Conservation (phyloP, 2,113 vertebrate genomes). For the Octodon degus region DNA sequence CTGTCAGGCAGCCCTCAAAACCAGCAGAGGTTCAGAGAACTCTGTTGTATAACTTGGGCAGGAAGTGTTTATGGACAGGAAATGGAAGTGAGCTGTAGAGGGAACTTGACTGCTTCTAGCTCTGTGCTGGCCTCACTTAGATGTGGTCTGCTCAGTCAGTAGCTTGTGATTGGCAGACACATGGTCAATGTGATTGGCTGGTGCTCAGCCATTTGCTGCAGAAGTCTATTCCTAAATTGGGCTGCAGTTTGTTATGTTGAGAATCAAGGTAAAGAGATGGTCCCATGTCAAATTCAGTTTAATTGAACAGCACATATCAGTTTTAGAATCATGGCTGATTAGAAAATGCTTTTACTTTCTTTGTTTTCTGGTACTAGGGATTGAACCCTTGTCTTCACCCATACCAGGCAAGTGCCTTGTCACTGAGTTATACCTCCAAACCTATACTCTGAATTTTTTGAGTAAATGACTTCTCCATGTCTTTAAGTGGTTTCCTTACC, state of each 20-base stretch:
- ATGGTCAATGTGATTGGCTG: not conserved
- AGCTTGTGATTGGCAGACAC: not conserved
- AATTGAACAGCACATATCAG: not conserved
- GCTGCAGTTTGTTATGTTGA: not conserved
- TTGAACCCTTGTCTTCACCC: not conserved
- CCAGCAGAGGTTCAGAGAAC: not conserved
- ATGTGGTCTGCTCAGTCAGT: not conserved
- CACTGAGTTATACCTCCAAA: not conserved
- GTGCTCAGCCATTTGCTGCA: not conserved
- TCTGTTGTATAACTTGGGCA: not conserved
- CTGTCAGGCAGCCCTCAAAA: not conserved
- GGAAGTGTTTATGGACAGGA: not conserved
- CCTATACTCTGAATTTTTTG: not conserved
- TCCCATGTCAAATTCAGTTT: not conserved
- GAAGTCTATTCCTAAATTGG: not conserved
- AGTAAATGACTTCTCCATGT: not conserved
- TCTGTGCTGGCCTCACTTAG: not conserved
- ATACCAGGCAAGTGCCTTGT: too few species aligned
- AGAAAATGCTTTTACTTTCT: slow-evolving; percentile 8
- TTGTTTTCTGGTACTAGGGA: not conserved
- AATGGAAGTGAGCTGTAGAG: not conserved
- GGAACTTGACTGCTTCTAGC: not conserved
- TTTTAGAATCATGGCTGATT: not conserved
- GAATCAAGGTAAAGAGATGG: not conserved
- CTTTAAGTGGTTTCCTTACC: not conserved